phyloP scores from a whole-genome alignment of 2,888 invertebrate species.

The Baronia brevicornis region DNA sequence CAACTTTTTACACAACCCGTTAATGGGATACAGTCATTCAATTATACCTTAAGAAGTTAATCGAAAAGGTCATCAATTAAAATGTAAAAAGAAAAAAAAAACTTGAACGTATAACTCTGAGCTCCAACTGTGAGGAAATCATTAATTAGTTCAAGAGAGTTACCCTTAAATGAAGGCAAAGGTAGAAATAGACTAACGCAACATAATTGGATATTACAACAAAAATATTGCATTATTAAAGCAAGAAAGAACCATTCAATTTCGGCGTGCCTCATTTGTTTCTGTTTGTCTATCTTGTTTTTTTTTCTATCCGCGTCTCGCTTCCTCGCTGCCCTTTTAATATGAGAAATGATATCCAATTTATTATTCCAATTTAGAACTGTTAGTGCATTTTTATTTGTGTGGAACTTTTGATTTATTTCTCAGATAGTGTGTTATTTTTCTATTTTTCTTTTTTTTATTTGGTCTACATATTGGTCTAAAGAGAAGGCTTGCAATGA shows the following conservation, averaged over 20 bases:
- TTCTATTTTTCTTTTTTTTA: conserved; percentile 10
- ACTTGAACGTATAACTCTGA: conserved; percentile 30
- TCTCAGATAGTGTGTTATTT: conserved; percentile 20
- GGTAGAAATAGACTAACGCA: conserved; percentile 50
- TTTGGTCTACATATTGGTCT: background rate
- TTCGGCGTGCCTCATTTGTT: conserved; percentile 57
- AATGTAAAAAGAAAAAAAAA: conserved; percentile 14
- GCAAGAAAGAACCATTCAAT: conserved; percentile 53
- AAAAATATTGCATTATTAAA: conserved; percentile 58
- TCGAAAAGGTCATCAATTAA: conserved; percentile 17
- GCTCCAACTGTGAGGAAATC: conserved; percentile 54
- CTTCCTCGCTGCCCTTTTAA: conserved; percentile 24
- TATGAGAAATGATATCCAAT: conserved; percentile 46
- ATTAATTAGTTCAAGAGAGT: conserved; percentile 65
- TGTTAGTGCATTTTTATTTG: conserved; percentile 44
- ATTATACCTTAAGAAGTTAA: conserved; percentile 15
- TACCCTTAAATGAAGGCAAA: conserved; percentile 56
- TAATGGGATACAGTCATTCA: conserved; percentile 12
- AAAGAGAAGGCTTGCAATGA: too few relatives aligned
- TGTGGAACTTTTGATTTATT: conserved; percentile 37
- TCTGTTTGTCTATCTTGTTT: conserved; percentile 48
- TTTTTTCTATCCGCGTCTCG: conserved; percentile 21
- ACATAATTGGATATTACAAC: conserved; percentile 69
- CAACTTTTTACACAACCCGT: background rate
- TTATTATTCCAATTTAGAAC: conserved; percentile 60